phyloP scores from a whole-genome alignment of 2,888 invertebrate species.

The Agonum fuliginosum region DNA sequence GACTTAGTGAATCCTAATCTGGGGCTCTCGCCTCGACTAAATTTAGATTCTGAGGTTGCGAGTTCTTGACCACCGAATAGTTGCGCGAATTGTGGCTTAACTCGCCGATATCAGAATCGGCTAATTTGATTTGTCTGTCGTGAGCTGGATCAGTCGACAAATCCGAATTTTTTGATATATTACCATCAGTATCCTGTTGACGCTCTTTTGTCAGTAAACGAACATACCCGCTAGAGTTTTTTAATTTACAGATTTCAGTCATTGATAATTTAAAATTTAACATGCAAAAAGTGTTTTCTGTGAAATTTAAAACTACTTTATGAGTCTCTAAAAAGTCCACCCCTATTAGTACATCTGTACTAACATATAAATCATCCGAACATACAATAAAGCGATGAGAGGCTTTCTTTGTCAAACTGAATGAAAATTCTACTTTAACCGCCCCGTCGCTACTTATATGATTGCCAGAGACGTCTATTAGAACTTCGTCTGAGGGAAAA shows the following conservation, averaged over 20 bases:
- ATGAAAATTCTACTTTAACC: neutral
- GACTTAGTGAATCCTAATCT: no score
- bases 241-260: neutral
- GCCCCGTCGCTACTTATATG: neutral
- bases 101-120: no score
- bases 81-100: no score
- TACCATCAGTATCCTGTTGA: no score
- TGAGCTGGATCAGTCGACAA: no score
- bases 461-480: no score
- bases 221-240: neutral
- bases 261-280: neutral
- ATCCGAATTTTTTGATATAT: no score
- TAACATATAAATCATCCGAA: neutral
- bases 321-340: neutral
- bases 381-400: conserved; percentile 34
- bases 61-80: no score
- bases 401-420: neutral
- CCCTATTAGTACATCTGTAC: neutral
- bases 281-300: neutral
- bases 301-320: neutral
- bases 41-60: no score
- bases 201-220: no score
- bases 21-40: no score
- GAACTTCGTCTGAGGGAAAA: neutral
- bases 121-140: no score